Evolutionary conservation across 2,113 vertebrate species (phyloP), one percentile per base, ranked within the genome.

Genomic region (Orthonyx spaldingii): DNA sequence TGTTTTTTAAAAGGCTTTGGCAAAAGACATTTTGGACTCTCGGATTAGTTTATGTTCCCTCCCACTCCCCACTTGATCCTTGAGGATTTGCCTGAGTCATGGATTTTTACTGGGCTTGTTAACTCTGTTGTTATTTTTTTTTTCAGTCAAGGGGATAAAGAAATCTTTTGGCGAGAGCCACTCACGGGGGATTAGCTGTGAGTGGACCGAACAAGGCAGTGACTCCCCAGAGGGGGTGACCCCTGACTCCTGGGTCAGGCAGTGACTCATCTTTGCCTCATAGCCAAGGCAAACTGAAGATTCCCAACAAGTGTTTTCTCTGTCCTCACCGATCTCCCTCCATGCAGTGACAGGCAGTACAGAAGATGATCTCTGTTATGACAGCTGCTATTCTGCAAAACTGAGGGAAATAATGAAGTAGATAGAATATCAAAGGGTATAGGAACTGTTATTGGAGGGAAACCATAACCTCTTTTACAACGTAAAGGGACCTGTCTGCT

Each of bases 81-180:
- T 92, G 84, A 97, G 95, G 94, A 96, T 96, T 97, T 97, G 95
- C 92, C 94, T 55, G 82, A 98, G 84, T 97, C 97, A 95, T 98
- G 94, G 93, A 95, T 97, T 97, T 98, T 93, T 95, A 59, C 92
- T 75, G 84, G 95, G 88, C 68, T 97, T 97, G 96, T 97, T 97
- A 97, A 97, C 80, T 96, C 84, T 91, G 84, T 84, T 96, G 56
- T 95, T 93, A 10, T 89, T 86, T 95, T 94, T 91, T 84, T 95
- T 81, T 79, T 50, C 83, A 89, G 59, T 90, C 65, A 82, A 81
- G 72, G n/a, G 94, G 93, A 97, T 96, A 97, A 97, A 98, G 96
- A 96, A 96, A 87, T 93, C 89, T 91, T 98, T 96, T 92, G 92
- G 96, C 5, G 0, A 96, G 96, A 96, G 88, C 93, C 84, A 95